Conservation (phyloP, 2,888 invertebrate genomes). For the Limnephilus auricula region DNA sequence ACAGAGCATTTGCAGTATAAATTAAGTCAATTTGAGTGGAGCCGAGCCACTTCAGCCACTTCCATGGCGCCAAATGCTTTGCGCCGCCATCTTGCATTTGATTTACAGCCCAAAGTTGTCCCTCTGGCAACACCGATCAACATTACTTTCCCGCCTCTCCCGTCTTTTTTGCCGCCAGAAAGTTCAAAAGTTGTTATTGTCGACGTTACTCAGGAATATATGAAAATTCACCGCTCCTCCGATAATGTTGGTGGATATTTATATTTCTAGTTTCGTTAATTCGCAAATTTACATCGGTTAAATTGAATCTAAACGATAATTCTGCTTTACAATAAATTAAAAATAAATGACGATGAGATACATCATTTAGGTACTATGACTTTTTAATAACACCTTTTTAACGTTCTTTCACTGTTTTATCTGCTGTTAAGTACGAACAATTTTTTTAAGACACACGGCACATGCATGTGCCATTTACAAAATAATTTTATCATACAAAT, state of each 20-base stretch:
- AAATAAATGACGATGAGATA: too few species aligned
- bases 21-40: neutral
- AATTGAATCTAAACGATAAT: too few species aligned
- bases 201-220: neutral
- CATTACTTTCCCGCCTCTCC: neutral
- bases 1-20: neutral
- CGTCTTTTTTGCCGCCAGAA: neutral
- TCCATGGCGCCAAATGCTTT: conserved; percentile 11
- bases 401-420: too few species aligned
- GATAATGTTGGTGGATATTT: neutral
- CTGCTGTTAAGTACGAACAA: too few species aligned
- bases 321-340: too few species aligned
- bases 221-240: neutral
- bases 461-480: too few species aligned
- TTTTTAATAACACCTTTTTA: too few species aligned
- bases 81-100: conserved; percentile 32
- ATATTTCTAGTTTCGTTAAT: neutral
- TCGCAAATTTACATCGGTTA: too few species aligned
- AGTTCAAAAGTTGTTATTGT: neutral
- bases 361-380: too few species aligned
- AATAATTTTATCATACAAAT: too few species aligned
- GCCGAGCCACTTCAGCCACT: neutral
- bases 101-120: neutral
- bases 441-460: too few species aligned
- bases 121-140: conserved; percentile 19